Evolutionary conservation across 1,140 invertebrate species (phyloP).

Genomic region (Neodiprion pinetum): DNA sequence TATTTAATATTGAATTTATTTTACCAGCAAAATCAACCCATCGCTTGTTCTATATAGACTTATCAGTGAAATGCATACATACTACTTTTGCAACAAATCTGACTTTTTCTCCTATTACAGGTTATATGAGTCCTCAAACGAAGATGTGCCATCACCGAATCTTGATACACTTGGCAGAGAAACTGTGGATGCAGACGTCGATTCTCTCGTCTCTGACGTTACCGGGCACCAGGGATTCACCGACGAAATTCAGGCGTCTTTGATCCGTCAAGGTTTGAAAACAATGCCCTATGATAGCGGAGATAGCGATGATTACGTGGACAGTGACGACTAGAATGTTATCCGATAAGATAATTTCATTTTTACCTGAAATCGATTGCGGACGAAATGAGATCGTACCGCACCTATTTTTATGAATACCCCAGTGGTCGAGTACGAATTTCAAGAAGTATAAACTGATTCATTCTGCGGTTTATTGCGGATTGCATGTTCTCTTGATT

Average conservation of each 20-base stretch:
- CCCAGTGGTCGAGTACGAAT: background rate
- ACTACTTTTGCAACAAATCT: too few species aligned
- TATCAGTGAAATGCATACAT: too few species aligned
- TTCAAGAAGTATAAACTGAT: background rate
- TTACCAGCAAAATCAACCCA: background rate
- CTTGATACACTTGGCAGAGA: constrained; percentile 49
- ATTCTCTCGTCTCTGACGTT: background rate
- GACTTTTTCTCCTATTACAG: constrained; percentile 31
- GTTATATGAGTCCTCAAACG: constrained; percentile 46
- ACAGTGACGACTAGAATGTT: constrained; percentile 52
- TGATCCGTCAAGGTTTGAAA: constrained; percentile 27
- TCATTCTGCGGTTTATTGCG: background rate
- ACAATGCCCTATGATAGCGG: constrained; percentile 53
- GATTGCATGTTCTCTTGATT: background rate
- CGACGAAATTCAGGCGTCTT: too few species aligned
- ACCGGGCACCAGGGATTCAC: too few species aligned
- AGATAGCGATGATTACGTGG: constrained; percentile 59
- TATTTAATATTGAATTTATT: background rate
- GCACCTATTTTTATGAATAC: background rate
- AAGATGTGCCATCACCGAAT: constrained; percentile 51
- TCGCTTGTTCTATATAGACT: background rate
- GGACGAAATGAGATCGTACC: background rate
- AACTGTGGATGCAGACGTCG: constrained; percentile 33
- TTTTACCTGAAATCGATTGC: background rate
- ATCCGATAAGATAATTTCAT: background rate